Evolutionary conservation across 2,888 invertebrate species (phyloP).

Genomic region (Neoascia interrupta): DNA sequence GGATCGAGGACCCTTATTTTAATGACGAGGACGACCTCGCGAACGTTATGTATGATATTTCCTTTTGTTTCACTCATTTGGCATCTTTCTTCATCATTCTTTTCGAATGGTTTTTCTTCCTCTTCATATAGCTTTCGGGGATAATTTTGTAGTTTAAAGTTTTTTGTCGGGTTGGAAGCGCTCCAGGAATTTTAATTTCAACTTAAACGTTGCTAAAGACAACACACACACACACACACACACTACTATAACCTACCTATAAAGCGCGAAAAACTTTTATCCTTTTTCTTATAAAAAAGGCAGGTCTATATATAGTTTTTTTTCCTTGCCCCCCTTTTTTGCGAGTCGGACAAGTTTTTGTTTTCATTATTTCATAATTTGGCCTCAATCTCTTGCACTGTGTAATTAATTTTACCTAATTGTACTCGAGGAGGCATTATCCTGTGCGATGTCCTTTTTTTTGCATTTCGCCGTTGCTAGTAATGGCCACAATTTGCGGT

Average conservation of each 20-base stretch:
- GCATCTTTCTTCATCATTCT: constrained; percentile 64
- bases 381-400: constrained; percentile 55
- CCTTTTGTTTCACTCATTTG: constrained; percentile 61
- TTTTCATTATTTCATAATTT: constrained; percentile 61
- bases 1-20: constrained; percentile 65
- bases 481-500: constrained; percentile 44
- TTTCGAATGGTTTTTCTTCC: constrained; percentile 49
- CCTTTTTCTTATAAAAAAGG: constrained; percentile 45
- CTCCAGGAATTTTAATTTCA: too few species aligned
- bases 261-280: constrained; percentile 45
- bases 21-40: constrained; percentile 65
- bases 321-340: constrained; percentile 13
- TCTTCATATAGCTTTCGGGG: constrained; percentile 52
- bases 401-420: constrained; percentile 65
- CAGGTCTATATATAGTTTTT: constrained; percentile 17
- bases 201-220: constrained; percentile 24
- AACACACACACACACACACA: background rate
- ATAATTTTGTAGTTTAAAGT: constrained; percentile 68
- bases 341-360: constrained; percentile 27
- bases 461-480: constrained; percentile 15
- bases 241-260: background rate
- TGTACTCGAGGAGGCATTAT: constrained; percentile 51
- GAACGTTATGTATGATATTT: constrained; percentile 62
- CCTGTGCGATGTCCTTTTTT: constrained; percentile 43
- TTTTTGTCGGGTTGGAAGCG: too few species aligned